These are phyloP conservation scores for Eupithecia subumbrata DNA, from an alignment of 2,888 invertebrate genomes.

Conservation along the genomic window DNA sequence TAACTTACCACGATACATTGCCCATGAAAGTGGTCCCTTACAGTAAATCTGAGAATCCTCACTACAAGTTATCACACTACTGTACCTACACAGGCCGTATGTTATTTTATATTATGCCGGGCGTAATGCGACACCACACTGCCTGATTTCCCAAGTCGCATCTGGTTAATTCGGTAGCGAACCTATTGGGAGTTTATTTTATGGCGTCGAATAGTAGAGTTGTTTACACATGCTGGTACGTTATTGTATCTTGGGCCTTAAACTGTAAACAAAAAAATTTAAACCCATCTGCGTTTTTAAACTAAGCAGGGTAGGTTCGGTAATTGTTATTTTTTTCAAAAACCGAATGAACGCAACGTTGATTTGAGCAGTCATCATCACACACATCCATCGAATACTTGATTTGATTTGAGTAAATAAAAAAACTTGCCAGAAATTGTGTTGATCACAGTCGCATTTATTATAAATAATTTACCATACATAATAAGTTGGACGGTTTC, in stretches of 20 bases:
- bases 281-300: background rate
- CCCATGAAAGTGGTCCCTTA: background rate
- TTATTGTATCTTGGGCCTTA: background rate
- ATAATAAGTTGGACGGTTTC: too few relatives aligned
- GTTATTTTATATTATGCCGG: slow-evolving; percentile 12
- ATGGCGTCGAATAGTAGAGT: slow-evolving; percentile 20
- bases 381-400: too few relatives aligned
- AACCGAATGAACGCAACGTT: too few relatives aligned
- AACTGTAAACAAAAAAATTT: background rate
- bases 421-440: too few relatives aligned
- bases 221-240: background rate
- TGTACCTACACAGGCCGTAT: background rate
- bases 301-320: background rate
- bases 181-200: slow-evolving; percentile 53
- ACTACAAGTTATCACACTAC: slow-evolving; percentile 5
- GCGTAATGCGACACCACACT: slow-evolving; percentile 28
- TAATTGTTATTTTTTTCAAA: background rate
- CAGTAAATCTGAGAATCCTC: background rate
- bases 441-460: too few relatives aligned
- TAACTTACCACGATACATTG: background rate
- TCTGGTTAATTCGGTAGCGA: slow-evolving; percentile 50
- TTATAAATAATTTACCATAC: too few relatives aligned
- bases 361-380: too few relatives aligned
- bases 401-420: too few relatives aligned
- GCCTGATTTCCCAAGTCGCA: slow-evolving; percentile 54